A percentile compares a stretch with the other conserved stretches of the same genome.
phyloP scores from a whole-genome alignment of 2,113 vertebrate genomes.

The Oxygymnocypris stewartii region DNA sequence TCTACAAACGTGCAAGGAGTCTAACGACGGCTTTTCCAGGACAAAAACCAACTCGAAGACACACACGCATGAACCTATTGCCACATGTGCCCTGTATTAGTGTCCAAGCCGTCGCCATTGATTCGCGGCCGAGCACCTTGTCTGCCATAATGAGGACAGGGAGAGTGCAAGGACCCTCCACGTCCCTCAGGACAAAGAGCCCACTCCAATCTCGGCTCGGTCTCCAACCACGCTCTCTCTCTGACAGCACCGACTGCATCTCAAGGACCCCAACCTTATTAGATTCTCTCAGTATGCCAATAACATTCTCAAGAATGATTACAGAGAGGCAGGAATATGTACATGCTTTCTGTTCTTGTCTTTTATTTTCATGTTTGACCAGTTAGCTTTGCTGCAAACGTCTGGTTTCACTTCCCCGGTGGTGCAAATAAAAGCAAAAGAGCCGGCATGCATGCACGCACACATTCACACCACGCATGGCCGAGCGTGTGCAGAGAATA shows the following conservation, averaged over 20 bases:
- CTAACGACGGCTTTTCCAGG: conserved; percentile 1
- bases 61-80: conserved; percentile 51
- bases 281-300: conserved; percentile 48
- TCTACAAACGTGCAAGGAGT: neutral
- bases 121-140: conserved; percentile 73
- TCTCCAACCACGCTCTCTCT: conserved; percentile 66
- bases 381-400: neutral
- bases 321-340: conserved; percentile 47
- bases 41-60: conserved; percentile 24
- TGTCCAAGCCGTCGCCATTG: conserved; percentile 72
- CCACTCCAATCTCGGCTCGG: conserved; percentile 72
- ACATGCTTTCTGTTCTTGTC: conserved; percentile 23
- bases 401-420: neutral
- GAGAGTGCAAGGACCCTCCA: conserved; percentile 67
- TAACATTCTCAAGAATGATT: conserved; percentile 56
- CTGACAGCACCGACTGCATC: conserved; percentile 24
- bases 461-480: conserved; percentile 17
- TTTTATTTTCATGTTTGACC: neutral
- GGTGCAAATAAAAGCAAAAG: neutral
- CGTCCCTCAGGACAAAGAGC: conserved; percentile 67
- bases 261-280: conserved; percentile 40
- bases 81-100: conserved; percentile 65
- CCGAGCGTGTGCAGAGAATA: conserved; percentile 9
- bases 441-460: neutral
- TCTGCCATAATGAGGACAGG: conserved; percentile 78